Percentiles rank a stretch among this genome's conserved stretches.
Evolutionary conservation across 1,140 invertebrate genomes (phyloP).

Genomic region (Uloborus diversus): DNA sequence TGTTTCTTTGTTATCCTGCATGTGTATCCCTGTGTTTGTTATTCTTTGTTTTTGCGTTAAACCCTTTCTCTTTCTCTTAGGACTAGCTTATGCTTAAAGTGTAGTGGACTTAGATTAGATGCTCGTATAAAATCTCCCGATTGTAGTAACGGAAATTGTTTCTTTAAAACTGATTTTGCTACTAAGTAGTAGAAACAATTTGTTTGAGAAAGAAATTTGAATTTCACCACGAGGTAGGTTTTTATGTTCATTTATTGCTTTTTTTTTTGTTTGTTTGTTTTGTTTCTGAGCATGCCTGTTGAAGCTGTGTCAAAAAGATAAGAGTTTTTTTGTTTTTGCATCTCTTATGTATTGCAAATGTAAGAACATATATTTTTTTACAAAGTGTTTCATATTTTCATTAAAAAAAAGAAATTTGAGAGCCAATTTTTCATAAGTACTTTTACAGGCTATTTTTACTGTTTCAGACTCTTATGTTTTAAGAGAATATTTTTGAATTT

Average conservation of each 20-base stretch:
- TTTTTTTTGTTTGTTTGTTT: not conserved
- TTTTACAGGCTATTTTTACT: no score
- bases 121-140: not conserved
- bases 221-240: not conserved
- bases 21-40: not conserved
- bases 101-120: conserved; percentile 38
- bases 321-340: no score
- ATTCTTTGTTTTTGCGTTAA: not conserved
- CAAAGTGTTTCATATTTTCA: no score
- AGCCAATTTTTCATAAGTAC: no score
- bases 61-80: conserved; percentile 25
- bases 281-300: no score
- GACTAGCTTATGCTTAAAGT: conserved; percentile 39
- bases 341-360: no score
- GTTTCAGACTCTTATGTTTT: no score
- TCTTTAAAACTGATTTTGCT: conserved; percentile 28
- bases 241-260: conserved; percentile 7
- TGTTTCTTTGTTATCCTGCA: not conserved
- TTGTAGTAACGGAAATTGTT: conserved; percentile 13
- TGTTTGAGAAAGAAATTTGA: conserved; percentile 7
- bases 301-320: no score
- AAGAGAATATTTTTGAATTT: no score
- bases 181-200: not conserved
- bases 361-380: no score
- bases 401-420: no score